Evolutionary conservation across 2,888 invertebrate species (phyloP), one percentile per base, ranked within the genome.

Genomic region (Limnephilus rhombicus): DNA sequence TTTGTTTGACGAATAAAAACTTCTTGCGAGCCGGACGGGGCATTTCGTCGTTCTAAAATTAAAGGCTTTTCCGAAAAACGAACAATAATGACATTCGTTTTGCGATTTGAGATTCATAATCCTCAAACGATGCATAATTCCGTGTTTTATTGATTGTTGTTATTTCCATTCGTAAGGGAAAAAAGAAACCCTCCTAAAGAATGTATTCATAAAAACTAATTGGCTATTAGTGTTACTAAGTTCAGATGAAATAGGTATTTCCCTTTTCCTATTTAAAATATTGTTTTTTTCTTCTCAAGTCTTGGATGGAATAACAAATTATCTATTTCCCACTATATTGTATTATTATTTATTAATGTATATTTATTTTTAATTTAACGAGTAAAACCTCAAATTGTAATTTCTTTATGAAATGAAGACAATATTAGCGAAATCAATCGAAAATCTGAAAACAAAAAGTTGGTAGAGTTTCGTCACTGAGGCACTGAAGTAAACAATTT

Each of bases 1-100:
- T 82, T 37, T 49, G 80, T 91, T 82, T 85, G 68, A 85, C 37
- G 89, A 83, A 68, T 91, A 88, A 89, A 88, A 89, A 91, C 68
- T 89, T 68, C 89, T 91, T 41, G 89, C 53, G 9, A 15, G 18
- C 86, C n/a, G 80, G 34, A 29, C 45, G 24, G 29, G 29, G 68
- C 53, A 53, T 53, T 24, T 24, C 29, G 81, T 13, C 45, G 90
- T 82, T 82, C 29, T 49, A 90, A 90, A 90, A 90, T 90, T 90
- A 34, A 49, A 90, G 53, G 29, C 41, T 13, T 81, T 80, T 80
- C 4, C 37, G 31, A 45, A 45, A 90, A 90, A 82, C 90, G 80
- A 87, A 87, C 87, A 87, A 29, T 9, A 83, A 37, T 29, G 9
- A 24, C 24, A 9, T 24, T 9, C 68, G 68, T 89, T 89, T n/a